These are phyloP conservation scores for Macrotrachela quadricornifera DNA, from an alignment of 1,140 invertebrate genomes.

Conservation along the genomic window DNA sequence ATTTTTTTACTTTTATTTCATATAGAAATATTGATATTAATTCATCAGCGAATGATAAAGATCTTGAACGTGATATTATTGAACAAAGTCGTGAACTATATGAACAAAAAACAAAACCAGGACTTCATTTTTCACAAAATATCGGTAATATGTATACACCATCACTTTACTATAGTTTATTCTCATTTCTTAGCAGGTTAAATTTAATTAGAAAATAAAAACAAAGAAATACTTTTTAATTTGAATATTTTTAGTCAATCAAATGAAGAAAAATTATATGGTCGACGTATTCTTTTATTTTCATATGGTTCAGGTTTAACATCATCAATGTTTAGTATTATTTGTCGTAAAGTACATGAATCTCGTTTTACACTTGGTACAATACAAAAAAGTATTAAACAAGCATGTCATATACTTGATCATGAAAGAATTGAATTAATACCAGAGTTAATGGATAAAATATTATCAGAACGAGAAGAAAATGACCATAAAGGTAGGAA, in stretches of 20 bases:
- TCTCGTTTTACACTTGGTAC: background rate
- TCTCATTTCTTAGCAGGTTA: constrained; percentile 52
- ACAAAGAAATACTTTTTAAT: too few species aligned
- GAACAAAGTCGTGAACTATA: constrained; percentile 49
- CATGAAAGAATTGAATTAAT: constrained; percentile 1
- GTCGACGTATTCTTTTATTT: constrained; percentile 49
- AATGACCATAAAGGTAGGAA: constrained; percentile 1
- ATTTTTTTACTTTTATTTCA: too few species aligned
- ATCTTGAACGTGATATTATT: constrained; percentile 61
- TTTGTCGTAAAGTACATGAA: background rate
- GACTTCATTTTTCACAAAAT: constrained; percentile 59
- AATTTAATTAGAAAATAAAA: too few species aligned
- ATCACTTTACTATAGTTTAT: constrained; percentile 74
- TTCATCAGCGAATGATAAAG: background rate
- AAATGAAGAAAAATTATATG: too few species aligned
- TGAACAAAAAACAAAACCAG: constrained; percentile 61
- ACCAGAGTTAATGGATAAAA: constrained; percentile 3
- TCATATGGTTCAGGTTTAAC: constrained; percentile 92
- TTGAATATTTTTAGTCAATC: background rate
- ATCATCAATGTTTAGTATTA: constrained; percentile 74
- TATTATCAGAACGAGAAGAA: background rate
- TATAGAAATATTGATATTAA: too few species aligned
- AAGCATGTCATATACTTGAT: background rate
- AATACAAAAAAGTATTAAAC: background rate
- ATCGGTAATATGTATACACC: constrained; percentile 98